phyloP scores from a whole-genome alignment of 2,797 vertebrate species.

The Crenichthys baileyi region DNA sequence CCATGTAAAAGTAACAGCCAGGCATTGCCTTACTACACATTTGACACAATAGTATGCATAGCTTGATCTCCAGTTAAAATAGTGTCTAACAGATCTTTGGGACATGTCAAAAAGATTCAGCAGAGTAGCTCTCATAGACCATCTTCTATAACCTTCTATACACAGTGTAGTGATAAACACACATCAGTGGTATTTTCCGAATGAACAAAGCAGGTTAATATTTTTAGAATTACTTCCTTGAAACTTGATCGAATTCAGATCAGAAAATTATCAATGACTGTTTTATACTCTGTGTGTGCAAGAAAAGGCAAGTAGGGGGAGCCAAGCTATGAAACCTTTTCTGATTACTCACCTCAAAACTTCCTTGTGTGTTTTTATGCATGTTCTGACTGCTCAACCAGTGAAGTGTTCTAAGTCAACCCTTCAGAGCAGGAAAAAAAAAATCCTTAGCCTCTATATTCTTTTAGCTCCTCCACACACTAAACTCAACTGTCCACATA shows the following conservation, averaged over 20 bases:
- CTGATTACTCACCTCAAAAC: slow-evolving; percentile 33
- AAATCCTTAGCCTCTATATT: neutral
- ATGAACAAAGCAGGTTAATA: neutral
- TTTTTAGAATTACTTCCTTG: neutral
- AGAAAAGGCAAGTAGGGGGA: slow-evolving; percentile 10
- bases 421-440: neutral
- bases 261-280: neutral
- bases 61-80: neutral
- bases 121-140: no score
- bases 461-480: neutral
- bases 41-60: neutral
- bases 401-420: neutral
- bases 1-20: neutral
- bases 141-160: no score
- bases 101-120: no score
- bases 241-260: slow-evolving; percentile 7
- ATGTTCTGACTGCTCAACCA: slow-evolving; percentile 37
- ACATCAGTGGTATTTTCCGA: neutral
- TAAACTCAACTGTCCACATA: neutral
- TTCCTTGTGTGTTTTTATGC: slow-evolving; percentile 12
- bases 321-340: slow-evolving; percentile 8
- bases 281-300: slow-evolving; percentile 3
- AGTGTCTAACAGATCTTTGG: no score
- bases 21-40: neutral
- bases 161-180: no score